Evolutionary conservation across 2,797 vertebrate species (phyloP), one percentile per base, ranked within the genome.

Genomic region (Macropodus opercularis): DNA sequence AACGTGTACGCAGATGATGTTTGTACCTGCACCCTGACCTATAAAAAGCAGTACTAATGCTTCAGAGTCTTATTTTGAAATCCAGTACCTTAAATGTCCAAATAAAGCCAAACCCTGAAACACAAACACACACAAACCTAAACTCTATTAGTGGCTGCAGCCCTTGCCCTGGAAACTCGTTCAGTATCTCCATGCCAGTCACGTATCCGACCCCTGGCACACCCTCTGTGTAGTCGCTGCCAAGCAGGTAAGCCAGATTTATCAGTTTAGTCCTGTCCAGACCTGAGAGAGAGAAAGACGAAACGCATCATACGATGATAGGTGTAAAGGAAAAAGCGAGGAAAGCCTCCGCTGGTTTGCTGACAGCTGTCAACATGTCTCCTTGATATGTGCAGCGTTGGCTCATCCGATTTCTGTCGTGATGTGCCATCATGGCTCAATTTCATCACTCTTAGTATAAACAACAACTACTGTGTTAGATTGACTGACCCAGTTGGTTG

Each of bases 111-210:
- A 17, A 15, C 13, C 4, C 14, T 0, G 5, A 35, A 35, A 6
- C 2, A 35, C 31, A 13, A 13, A 34, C 31, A 35, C 32, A 32
- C 31, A 29, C 3, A 74, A 80, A 99, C 97, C 91, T 89, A 0
- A 99, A 93, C 53, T 93, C 91, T 48, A 74, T 47, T 9, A 99
- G 94, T 1, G 96, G 94, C 58, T 99, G 95, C 64, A 97, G 53
- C 22, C 95, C 95, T 2, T 73, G 85, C 12, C 96, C 97, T 8
- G 94, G 93, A 78, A 99, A 99, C 87, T 99, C 97, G 46, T 99
- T 99, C 63, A 99, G 93, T 77, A 99, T 95, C 87, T 99, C 98
- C 96, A 99, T 98, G 0, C 96, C 97, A 0, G 96, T 97, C 54
- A 99, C 95, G 36, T 89, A 95, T 23, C 97, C 98, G 5, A 99